Evolutionary conservation across 2,888 invertebrate species (phyloP), one percentile per base, ranked within the genome.

Genomic region (Podabrus alpinus): DNA sequence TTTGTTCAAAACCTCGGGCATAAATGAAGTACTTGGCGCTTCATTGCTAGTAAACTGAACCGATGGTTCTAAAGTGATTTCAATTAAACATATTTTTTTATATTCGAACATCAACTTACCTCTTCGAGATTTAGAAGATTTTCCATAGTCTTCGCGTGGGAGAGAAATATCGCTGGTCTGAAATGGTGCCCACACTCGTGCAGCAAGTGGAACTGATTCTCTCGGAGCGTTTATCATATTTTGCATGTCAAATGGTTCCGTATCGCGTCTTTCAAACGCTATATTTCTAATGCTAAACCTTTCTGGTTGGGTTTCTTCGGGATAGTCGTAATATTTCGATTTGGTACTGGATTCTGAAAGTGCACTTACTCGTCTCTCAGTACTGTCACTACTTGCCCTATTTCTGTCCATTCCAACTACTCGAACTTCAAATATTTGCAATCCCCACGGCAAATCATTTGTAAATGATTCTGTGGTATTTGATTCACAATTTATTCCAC

Each of bases 151-250:
- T 45, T 45, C 45, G 1, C 45, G 45, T 45, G 72, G 72, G 9
- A 72, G 29, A 16, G 72, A 72, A 21, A 29, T 15, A 16, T 72
- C 72, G n/a, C 72, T 72, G 25, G 25, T 19, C 9, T 11, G 16
- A 61, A 68, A 68, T 10, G 72, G 72, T 1, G 72, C 68, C 72
- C 72, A 73, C 59, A 66, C 66, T 69, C 69, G 59, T 15, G 24
- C 7, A 45, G 15, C 15, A 17, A 68, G 62, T n/a, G 19, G 29
- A 29, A 24, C 19, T n/a, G 45, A 45, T 45, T 45, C 45, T 7
- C 45, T 45, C 7, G 45, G 45, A 7, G 7, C 4, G n/a, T 9
- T n/a, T n/a, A n/a, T 0, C 0, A 9, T 4, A n/a, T n/a, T 5
- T n/a, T 45, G 13, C 1, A 9, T 1, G n/a, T 45, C 45, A 7